Evolutionary conservation across 1,140 invertebrate species (phyloP), one percentile per base, ranked within the genome.

Genomic region (Bombyx mori): DNA sequence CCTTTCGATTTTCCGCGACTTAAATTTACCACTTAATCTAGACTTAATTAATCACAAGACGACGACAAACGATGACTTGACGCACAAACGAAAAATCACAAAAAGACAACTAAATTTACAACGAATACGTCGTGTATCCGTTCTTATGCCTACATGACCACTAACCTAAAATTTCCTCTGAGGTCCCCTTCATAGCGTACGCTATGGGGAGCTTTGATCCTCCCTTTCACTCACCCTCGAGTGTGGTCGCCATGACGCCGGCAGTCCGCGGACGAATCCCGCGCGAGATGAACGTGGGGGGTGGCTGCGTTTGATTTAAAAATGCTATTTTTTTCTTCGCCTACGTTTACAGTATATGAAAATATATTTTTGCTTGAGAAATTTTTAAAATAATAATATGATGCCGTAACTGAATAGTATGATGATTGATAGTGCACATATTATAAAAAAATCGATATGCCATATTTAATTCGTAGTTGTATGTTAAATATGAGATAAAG

Each of bases 111-210:
- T 85, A 88, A 86, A 85, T 82, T 77, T 86, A 83, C 86, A 88
- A 88, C 87, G 81, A 82, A 79, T 77, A 77, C 83, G 87, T 82
- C 87, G 87, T 88, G 87, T 86, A 82, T 74, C 72, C 83, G 79
- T 87, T 80, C 83, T 80, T 87, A 88, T 84, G 79, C 83, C 86
- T 88, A 88, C 87, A 88, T 88, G 84, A 83, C 87, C 87, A 88
- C 87, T 88, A 88, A 85, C 81, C 83, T 84, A 87, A 86, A 86
- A 86, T 79, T 77, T 75, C 74, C 78, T 73, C 72, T 62, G 69
- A 60, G 72, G 75, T 77, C 75, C 80, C 78, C 79, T 82, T 73
- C 50, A 75, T 72, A 75, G 75, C 68, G 75, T 70, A 74, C 77
- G 77, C 79, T 72, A 83, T 84, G 78, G 81, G 73, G 79, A 76